phyloP scores from a whole-genome alignment of 2,888 invertebrate genomes.

The Melipona beecheii region DNA sequence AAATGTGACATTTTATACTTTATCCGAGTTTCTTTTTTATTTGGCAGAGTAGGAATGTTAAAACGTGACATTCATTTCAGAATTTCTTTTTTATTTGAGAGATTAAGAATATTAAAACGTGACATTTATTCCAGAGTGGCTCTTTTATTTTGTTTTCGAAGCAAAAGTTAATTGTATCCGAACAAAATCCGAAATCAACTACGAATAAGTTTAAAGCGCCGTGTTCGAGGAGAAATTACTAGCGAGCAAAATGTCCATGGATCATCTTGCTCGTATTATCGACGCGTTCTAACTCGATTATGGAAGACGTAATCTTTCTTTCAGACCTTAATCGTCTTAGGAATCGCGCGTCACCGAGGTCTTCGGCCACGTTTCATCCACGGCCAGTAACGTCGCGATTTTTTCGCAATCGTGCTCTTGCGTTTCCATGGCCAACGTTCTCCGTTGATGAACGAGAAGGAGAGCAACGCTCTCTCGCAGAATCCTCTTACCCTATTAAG shows the following conservation, averaged over 20 bases:
- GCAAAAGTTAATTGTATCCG: no score
- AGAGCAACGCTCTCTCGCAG: constrained; percentile 17
- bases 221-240: background rate
- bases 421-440: background rate
- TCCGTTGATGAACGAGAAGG: constrained; percentile 13
- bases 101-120: no score
- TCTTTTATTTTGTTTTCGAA: no score
- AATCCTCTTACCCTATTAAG: constrained; percentile 48
- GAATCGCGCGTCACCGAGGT: constrained; percentile 10
- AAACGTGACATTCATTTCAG: no score
- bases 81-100: no score
- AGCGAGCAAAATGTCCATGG: background rate
- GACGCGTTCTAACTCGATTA: constrained; percentile 35
- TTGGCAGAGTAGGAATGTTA: no score
- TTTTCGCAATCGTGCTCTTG: background rate
- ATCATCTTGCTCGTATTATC: background rate
- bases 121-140: no score
- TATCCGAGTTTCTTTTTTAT: no score
- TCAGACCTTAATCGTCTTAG: constrained; percentile 19
- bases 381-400: background rate
- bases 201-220: no score
- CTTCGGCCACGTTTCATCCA: background rate
- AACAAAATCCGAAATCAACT: no score
- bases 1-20: no score
- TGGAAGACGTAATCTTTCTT: constrained; percentile 24